Percentiles rank a stretch among this genome's conserved stretches.
Conservation (phyloP, 2,888 invertebrate genomes). For the Sarcophaga carnaria region DNA sequence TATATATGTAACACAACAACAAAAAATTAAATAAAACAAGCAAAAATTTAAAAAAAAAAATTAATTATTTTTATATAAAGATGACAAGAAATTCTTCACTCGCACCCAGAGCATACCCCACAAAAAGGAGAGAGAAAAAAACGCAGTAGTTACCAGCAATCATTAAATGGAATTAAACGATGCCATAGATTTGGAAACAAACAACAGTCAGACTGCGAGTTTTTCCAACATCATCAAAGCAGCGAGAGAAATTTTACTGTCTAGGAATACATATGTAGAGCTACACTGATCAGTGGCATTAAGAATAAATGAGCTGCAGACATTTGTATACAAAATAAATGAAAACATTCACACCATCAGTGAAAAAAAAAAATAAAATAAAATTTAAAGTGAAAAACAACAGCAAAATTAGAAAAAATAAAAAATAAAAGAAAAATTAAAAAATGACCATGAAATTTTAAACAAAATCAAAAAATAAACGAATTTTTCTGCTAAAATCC, state of each 20-base stretch:
- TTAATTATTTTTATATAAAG: slow-evolving; percentile 2
- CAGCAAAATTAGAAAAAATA: not conserved
- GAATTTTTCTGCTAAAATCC: slow-evolving; percentile 34
- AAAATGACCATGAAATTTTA: slow-evolving; percentile 49
- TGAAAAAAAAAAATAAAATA: too few species aligned
- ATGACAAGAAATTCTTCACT: slow-evolving; percentile 34
- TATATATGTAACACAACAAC: slow-evolving; percentile 1
- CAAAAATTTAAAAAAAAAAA: slow-evolving; percentile 25
- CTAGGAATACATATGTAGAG: too few species aligned
- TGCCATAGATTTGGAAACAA: not conserved
- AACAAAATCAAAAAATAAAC: not conserved
- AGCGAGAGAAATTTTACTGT: too few species aligned
- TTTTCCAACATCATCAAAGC: too few species aligned
- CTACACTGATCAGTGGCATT: too few species aligned
- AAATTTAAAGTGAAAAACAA: not conserved
- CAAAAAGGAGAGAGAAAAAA: not conserved
- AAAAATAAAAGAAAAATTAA: not conserved
- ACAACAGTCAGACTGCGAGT: not conserved
- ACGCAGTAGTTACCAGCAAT: not conserved
- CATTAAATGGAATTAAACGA: not conserved
- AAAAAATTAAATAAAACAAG: slow-evolving; percentile 1
- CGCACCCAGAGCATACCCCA: slow-evolving; percentile 3
- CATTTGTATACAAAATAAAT: not conserved
- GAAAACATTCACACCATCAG: not conserved
- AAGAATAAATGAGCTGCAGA: not conserved